phyloP scores from a whole-genome alignment of 2,888 invertebrate genomes.

The Escarpia spicata region DNA sequence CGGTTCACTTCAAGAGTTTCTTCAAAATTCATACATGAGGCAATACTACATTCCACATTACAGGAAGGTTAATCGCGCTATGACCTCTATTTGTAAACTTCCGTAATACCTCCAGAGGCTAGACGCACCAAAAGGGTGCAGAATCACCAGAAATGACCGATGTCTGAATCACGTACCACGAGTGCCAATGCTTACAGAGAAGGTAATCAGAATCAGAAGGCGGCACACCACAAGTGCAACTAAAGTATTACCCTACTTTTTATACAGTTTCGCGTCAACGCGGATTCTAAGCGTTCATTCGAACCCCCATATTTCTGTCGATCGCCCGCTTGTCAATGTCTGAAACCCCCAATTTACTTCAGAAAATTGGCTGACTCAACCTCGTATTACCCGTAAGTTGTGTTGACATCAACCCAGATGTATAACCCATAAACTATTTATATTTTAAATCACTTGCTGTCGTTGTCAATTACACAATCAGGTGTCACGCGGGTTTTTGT shows the following conservation, averaged over 20 bases:
- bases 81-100: no score
- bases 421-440: not conserved
- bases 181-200: not conserved
- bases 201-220: not conserved
- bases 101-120: no score
- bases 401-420: not conserved
- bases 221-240: not conserved
- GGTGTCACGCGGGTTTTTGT: not conserved
- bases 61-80: no score
- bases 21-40: no score
- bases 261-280: not conserved
- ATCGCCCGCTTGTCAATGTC: not conserved
- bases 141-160: not conserved
- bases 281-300: not conserved
- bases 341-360: not conserved
- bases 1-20: no score
- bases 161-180: not conserved
- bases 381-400: not conserved
- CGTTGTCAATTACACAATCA: not conserved
- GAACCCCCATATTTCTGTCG: not conserved
- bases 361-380: not conserved
- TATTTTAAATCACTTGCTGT: not conserved
- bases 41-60: no score
- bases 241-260: not conserved
- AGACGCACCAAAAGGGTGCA: not conserved